Base-by-base conservation (phyloP, 2,888 invertebrate genomes). In the Tholera decimalis region DNA sequence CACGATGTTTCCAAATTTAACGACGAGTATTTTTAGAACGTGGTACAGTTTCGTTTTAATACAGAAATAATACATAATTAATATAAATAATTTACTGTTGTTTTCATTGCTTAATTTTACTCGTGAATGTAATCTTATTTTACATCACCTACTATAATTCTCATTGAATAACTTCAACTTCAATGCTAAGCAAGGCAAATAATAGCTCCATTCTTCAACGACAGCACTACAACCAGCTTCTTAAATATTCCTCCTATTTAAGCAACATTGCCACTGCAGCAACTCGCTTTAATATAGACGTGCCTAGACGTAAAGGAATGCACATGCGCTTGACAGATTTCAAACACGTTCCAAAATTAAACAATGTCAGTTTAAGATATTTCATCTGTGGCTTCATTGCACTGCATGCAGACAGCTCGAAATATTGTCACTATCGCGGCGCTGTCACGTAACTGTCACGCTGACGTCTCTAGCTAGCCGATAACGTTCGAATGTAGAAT, bases 351-450 rank as follows among this genome's bases (percentile, higher is more conserved):
- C 73, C 26, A 46, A 83, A 83, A 83, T 83, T 83, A 83, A 83
- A 83, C 82, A 77, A 79, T 54, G 80, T 72, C 80, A 66, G 79
- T 65, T 59, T 73, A 70, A 77, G 69, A 80, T 73, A 73, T 80
- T 73, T 67, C 73, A 70, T 58, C 51, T 63, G 67, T 55, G 63
- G 71, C 37, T 46, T 50, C 54, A 62, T 46, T 59, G 68, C 58
- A 65, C 46, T n/a, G 43, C 65, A 79, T 69, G 73, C 75, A 77
- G 71, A 73, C 79, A 77, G 73, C 35, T 64, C 82, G 82, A 81
- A 79, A 84, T 83, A 84, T 81, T 77, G 81, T 77, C 74, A 77
- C 70, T 79, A 82, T 81, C 76, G 78, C 58, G 62, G 30, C 30
- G 18, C 6, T 33, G 73, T 81, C 79, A 70, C 66, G 63, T 49